phyloP scores from a whole-genome alignment of 2,113 vertebrate species.

The Tupaia tana region DNA sequence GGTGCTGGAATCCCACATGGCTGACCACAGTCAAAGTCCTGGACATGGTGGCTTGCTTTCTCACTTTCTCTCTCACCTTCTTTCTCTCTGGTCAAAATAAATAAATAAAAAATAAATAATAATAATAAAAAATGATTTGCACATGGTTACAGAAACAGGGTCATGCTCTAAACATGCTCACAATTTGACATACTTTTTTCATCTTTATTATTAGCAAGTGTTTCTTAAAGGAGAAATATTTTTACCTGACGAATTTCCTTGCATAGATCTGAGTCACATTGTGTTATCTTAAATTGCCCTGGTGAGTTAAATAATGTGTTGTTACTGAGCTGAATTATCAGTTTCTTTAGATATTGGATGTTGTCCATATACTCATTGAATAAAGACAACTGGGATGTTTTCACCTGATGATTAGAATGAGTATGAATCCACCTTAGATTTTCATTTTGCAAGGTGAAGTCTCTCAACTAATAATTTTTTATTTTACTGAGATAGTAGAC shows the following conservation, averaged over 20 bases:
- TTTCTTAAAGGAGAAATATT: conserved; percentile 35
- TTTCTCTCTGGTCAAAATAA: too few relatives aligned
- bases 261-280: background rate
- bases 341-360: conserved; percentile 7
- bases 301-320: conserved; percentile 52
- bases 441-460: background rate
- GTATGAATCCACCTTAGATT: conserved; percentile 17
- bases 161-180: background rate
- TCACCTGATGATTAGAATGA: conserved; percentile 1
- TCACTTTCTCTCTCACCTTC: too few relatives aligned
- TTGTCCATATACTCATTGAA: background rate
- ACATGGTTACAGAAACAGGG: background rate
- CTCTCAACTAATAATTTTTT: background rate
- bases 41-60: too few relatives aligned
- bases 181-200: background rate
- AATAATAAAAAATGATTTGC: background rate
- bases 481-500: background rate
- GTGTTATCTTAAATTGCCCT: background rate
- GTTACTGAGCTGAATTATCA: background rate
- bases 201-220: background rate
- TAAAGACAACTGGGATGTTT: background rate
- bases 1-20: too few relatives aligned
- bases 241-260: conserved; percentile 29
- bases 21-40: too few relatives aligned
- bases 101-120: too few relatives aligned